phyloP scores from a whole-genome alignment of 2,888 invertebrate genomes.

The Macaria notata region DNA sequence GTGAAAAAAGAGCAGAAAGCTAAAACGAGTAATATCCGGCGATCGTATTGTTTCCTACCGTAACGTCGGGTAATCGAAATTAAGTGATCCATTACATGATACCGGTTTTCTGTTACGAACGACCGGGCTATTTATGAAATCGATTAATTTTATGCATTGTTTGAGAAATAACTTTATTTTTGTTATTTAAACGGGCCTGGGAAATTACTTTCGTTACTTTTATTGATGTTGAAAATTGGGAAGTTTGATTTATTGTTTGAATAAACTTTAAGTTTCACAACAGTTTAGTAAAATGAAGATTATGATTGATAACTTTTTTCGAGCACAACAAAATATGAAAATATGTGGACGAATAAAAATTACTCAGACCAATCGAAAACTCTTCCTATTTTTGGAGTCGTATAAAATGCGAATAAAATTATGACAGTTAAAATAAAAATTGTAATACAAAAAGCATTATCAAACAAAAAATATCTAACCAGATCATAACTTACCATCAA shows the following conservation, averaged over 20 bases:
- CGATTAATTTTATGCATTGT: slow-evolving; percentile 61
- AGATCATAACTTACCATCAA: slow-evolving; percentile 9
- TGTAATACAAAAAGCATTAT: too few relatives aligned
- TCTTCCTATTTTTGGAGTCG: too few relatives aligned
- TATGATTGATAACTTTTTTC: too few relatives aligned
- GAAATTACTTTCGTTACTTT: slow-evolving; percentile 8
- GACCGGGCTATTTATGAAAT: slow-evolving; percentile 67
- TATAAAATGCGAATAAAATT: too few relatives aligned
- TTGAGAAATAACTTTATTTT: slow-evolving; percentile 39
- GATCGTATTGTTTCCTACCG: slow-evolving; percentile 67
- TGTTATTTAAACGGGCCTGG: slow-evolving; percentile 12
- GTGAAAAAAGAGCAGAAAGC: slow-evolving; percentile 70
- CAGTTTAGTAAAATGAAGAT: too few relatives aligned
- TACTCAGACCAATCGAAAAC: too few relatives aligned
- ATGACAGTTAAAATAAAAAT: too few relatives aligned
- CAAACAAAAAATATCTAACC: too few relatives aligned
- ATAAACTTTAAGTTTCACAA: too few relatives aligned
- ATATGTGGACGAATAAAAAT: too few relatives aligned
- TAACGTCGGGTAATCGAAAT: slow-evolving; percentile 73
- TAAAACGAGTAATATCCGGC: slow-evolving; percentile 78
- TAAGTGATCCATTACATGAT: slow-evolving; percentile 80
- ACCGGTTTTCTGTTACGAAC: slow-evolving; percentile 65
- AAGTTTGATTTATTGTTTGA: too few relatives aligned
- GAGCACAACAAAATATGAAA: too few relatives aligned
- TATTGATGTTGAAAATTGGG: not conserved